Base-by-base conservation (phyloP, 2,113 vertebrate genomes). In the Anoplopoma fimbria region DNA sequence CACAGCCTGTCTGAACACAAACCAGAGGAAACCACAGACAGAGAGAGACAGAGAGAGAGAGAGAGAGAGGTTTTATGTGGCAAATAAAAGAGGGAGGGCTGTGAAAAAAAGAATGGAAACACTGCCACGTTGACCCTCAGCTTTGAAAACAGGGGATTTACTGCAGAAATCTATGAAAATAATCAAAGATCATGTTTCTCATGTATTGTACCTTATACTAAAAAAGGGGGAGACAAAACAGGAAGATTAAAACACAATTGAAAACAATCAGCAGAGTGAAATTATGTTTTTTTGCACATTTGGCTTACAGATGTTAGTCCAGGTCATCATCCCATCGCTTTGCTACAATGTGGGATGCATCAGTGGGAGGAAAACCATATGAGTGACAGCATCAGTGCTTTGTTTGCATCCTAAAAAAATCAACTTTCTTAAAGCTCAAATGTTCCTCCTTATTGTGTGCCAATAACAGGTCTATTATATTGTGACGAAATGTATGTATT, bases 281-380 rank as follows among this genome's bases (percentile, higher is more conserved):
- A 80, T 74, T 42, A 84, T 60, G 71, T 27, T 36, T 60, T 14
- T 90, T 62, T 76, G 65, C 77, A 87, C 93, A 94, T 86, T 83
- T 91, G 93, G 84, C 72, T 74, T 81, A 78, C 92, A 94, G 91
- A 93, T 93, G 89, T 91, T 81, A 60, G 71, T 47, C 27, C 73
- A 64, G 83, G 77, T 82, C 82, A 75, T 65, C 69, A 15, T 57
- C 10, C 63, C 38, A 19, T 25, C 34, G 77, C 74, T 49, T 53
- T 40, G 68, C 82, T 69, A 81, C 72, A 82, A 75, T 73, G 57
- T 65, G 42, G 73, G 79, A 78, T 55, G 74, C 51, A 29, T 42
- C 25, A 63, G 60, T 67, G 53, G 47, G 36, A 62, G 78, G 42
- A 61, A 83, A 58, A 15, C 84, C 68, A 70, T 5, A 67, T 40